Percentiles rank a stretch among this genome's conserved stretches.
Evolutionary conservation across 2,888 invertebrate species (phyloP).

Genomic region (Tiphia femorata): DNA sequence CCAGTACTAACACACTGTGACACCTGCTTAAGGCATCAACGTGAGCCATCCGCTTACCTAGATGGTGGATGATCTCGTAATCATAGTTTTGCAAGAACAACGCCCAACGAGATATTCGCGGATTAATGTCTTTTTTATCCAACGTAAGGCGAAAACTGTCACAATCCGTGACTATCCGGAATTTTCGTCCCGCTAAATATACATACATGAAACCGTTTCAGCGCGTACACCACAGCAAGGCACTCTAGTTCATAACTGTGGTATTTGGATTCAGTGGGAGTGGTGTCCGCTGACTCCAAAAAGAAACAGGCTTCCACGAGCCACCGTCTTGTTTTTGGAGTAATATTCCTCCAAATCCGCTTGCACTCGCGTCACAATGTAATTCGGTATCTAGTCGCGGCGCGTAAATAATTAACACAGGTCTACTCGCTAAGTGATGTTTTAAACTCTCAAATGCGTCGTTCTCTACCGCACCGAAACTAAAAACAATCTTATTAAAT

Average conservation of each 20-base stretch:
- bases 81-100: neutral
- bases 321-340: neutral
- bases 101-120: too few relatives aligned
- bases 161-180: neutral
- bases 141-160: too few relatives aligned
- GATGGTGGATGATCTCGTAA: neutral
- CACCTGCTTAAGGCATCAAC: neutral
- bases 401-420: neutral
- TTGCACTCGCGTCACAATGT: neutral
- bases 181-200: neutral
- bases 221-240: neutral
- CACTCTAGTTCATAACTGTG: conserved; percentile 2
- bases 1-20: neutral
- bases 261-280: neutral
- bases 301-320: neutral
- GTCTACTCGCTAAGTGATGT: neutral
- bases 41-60: neutral
- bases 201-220: neutral
- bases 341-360: neutral
- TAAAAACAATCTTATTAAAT: neutral
- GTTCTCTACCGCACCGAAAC: neutral
- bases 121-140: too few relatives aligned
- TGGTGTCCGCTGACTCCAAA: neutral
- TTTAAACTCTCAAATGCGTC: neutral
- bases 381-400: neutral